Conservation (phyloP, 2,888 invertebrate genomes). For the Osedax frankpressi region DNA sequence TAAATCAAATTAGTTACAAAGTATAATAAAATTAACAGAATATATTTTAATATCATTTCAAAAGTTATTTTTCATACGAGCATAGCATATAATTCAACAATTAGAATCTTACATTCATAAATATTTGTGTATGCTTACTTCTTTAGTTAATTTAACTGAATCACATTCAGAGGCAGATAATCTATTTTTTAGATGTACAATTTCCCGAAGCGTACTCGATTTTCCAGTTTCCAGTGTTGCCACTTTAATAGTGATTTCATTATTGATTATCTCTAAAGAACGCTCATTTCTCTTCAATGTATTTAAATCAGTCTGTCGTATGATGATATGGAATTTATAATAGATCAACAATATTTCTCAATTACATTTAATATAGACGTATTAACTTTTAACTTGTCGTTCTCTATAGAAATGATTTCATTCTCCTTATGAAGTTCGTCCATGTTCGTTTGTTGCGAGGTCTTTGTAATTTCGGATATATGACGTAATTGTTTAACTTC, state of each 20-base stretch:
- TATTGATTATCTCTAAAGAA: neutral
- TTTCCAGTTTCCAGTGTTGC: neutral
- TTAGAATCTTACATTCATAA: no score
- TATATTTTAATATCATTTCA: no score
- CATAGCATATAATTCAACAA: no score
- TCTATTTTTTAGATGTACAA: neutral
- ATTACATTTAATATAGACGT: neutral
- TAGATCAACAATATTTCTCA: neutral
- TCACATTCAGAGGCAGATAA: neutral
- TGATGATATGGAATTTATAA: no score
- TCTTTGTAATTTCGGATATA: neutral
- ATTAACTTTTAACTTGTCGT: neutral
- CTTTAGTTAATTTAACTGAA: neutral
- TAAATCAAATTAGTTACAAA: no score
- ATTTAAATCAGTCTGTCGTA: neutral
- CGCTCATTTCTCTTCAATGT: neutral
- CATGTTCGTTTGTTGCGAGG: neutral
- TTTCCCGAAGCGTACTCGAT: neutral
- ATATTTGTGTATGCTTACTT: neutral
- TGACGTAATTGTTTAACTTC: neutral
- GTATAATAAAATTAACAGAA: no score
- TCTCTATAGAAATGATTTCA: neutral
- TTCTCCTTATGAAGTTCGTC: neutral
- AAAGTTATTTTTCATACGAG: no score
- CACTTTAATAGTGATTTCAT: neutral